phyloP scores from a whole-genome alignment of 1,140 invertebrate genomes.

The Leptinotarsa defecta region DNA sequence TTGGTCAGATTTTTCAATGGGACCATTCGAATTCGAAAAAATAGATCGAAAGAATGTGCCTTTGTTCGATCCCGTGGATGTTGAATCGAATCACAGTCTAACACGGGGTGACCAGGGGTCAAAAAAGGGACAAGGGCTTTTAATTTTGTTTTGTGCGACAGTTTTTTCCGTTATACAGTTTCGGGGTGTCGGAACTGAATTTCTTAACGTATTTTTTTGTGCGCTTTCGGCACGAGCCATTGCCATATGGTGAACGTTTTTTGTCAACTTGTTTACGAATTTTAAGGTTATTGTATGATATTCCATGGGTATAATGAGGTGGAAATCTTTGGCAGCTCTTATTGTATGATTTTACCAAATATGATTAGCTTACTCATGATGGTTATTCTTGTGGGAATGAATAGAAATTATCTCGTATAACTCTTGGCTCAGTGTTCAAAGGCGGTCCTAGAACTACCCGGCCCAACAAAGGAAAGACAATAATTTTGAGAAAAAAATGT shows the following conservation, averaged over 20 bases:
- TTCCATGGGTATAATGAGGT: neutral
- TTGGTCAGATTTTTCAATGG: slow-evolving; percentile 38
- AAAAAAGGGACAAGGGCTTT: slow-evolving; percentile 32
- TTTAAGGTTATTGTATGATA: neutral
- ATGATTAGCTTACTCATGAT: neutral
- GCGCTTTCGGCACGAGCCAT: slow-evolving; percentile 22
- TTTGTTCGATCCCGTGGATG: slow-evolving; percentile 7
- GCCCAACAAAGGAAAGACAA: no score
- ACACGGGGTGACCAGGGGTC: slow-evolving; percentile 33
- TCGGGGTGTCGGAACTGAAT: slow-evolving; percentile 11
- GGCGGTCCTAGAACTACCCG: no score
- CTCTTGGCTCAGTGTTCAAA: no score
- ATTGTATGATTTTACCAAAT: neutral
- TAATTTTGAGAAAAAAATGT: no score
- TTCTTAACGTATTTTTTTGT: slow-evolving; percentile 39
- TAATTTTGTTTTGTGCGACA: slow-evolving; percentile 28
- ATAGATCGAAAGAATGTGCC: slow-evolving; percentile 29
- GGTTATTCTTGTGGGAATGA: neutral
- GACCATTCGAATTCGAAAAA: slow-evolving; percentile 35
- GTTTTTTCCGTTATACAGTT: slow-evolving; percentile 34
- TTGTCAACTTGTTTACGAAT: slow-evolving; percentile 29
- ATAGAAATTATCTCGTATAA: no score
- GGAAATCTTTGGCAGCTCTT: neutral
- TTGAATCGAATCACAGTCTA: slow-evolving; percentile 29
- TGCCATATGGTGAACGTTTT: slow-evolving; percentile 12